Percentiles rank a stretch among this genome's conserved stretches.
phyloP scores from a whole-genome alignment of 2,888 invertebrate genomes.

The Pterostichus madidus region DNA sequence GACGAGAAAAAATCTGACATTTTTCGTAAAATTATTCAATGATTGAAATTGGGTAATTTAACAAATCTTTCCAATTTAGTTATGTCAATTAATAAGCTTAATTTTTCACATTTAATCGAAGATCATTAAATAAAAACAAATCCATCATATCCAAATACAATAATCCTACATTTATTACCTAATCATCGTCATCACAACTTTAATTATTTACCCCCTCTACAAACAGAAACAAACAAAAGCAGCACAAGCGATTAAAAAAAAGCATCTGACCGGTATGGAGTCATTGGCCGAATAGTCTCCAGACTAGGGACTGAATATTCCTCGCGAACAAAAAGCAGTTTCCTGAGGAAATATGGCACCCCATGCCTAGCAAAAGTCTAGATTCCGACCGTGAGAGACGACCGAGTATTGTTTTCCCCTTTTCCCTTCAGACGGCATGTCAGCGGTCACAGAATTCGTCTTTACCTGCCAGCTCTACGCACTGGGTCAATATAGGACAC shows the following conservation, averaged over 20 bases:
- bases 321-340: conserved; percentile 53
- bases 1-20: too few relatives aligned
- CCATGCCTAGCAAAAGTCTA: not conserved
- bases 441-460: conserved; percentile 4
- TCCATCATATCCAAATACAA: too few relatives aligned
- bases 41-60: too few relatives aligned
- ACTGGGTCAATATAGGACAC: conserved; percentile 56
- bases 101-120: too few relatives aligned
- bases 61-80: too few relatives aligned
- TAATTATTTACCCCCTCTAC: not conserved
- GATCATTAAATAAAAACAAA: too few relatives aligned
- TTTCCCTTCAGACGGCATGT: not conserved
- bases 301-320: too few relatives aligned
- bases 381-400: not conserved
- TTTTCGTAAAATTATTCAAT: too few relatives aligned
- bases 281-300: conserved; percentile 41
- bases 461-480: conserved; percentile 14
- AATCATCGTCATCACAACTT: too few relatives aligned
- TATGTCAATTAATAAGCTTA: too few relatives aligned
- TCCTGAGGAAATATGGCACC: conserved; percentile 45
- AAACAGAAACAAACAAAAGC: not conserved
- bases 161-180: too few relatives aligned
- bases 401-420: not conserved
- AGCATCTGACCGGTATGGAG: conserved; percentile 55
- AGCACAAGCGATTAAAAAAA: conserved; percentile 19